Evolutionary conservation across 2,797 vertebrate species (phyloP).

Genomic region (Schizopygopsis pylzovi): DNA sequence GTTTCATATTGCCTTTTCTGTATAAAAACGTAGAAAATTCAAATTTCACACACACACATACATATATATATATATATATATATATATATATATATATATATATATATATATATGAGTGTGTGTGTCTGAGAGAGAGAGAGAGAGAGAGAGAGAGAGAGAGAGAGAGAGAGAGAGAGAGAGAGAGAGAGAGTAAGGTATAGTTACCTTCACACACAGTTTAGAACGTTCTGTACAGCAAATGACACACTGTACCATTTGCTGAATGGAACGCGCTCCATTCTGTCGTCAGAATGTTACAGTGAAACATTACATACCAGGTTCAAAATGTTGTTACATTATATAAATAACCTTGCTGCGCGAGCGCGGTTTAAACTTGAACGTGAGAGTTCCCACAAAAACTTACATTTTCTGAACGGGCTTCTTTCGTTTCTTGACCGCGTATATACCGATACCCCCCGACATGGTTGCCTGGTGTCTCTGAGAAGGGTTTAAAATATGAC

Average conservation of each 20-base stretch:
- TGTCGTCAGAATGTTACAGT: not conserved
- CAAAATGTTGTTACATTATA: not conserved
- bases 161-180: no score
- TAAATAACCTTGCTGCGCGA: constrained; percentile 24
- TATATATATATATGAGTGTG: no score
- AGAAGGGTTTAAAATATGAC: constrained; percentile 40
- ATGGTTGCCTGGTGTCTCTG: constrained; percentile 57
- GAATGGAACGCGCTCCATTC: constrained; percentile 7
- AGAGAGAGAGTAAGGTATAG: not conserved
- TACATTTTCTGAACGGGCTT: constrained; percentile 84
- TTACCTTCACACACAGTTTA: not conserved
- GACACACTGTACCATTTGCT: not conserved
- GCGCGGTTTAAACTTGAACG: constrained; percentile 43
- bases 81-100: no score
- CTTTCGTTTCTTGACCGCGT: constrained; percentile 82
- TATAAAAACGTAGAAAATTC: not conserved
- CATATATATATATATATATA: not conserved
- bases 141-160: no score
- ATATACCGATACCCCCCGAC: constrained; percentile 72
- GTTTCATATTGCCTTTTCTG: not conserved
- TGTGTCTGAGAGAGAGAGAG: no score
- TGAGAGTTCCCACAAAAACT: constrained; percentile 59
- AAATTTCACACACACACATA: no score
- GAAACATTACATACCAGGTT: not conserved
- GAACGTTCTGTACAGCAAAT: not conserved